Percentiles rank a stretch among this genome's conserved stretches.
phyloP scores from a whole-genome alignment of 1,140 invertebrate species.

The Elymnias hypermnestra region DNA sequence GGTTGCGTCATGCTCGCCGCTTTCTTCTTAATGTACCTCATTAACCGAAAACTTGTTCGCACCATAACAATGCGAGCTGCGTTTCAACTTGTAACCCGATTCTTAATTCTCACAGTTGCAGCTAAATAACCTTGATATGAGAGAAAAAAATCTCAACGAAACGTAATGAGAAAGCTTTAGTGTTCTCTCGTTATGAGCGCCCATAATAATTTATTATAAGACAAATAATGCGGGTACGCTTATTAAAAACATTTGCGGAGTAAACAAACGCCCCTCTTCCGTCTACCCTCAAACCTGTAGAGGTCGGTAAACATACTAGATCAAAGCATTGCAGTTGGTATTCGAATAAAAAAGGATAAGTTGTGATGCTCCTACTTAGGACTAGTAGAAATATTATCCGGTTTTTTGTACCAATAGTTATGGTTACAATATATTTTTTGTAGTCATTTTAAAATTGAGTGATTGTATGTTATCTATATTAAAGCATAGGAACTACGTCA shows the following conservation, averaged over 20 bases:
- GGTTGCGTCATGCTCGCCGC: slow-evolving; percentile 35
- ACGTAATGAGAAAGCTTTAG: slow-evolving; percentile 19
- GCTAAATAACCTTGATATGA: slow-evolving; percentile 18
- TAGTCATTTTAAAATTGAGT: too few relatives aligned
- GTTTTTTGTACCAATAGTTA: too few relatives aligned
- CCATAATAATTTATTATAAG: slow-evolving; percentile 46
- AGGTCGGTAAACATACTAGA: slow-evolving; percentile 51
- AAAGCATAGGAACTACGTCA: too few relatives aligned
- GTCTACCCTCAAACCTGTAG: slow-evolving; percentile 37
- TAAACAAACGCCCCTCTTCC: slow-evolving; percentile 42
- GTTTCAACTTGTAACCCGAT: slow-evolving; percentile 45
- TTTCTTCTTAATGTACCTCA: slow-evolving; percentile 62
- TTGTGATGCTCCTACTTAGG: too few relatives aligned
- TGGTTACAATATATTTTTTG: too few relatives aligned
- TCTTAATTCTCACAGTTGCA: slow-evolving; percentile 26
- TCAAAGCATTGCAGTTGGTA: slow-evolving; percentile 37
- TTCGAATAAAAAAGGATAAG: too few relatives aligned
- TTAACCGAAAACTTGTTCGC: slow-evolving; percentile 57
- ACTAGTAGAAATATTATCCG: too few relatives aligned
- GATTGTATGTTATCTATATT: too few relatives aligned
- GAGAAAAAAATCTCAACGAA: slow-evolving; percentile 13
- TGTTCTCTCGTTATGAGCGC: slow-evolving; percentile 19
- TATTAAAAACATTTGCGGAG: slow-evolving; percentile 60
- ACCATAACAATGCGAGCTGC: slow-evolving; percentile 42
- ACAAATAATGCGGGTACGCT: slow-evolving; percentile 52